These are phyloP conservation scores for Rhopalosiphum nymphaeae DNA, from an alignment of 2,888 invertebrate species.

Conservation along the genomic window DNA sequence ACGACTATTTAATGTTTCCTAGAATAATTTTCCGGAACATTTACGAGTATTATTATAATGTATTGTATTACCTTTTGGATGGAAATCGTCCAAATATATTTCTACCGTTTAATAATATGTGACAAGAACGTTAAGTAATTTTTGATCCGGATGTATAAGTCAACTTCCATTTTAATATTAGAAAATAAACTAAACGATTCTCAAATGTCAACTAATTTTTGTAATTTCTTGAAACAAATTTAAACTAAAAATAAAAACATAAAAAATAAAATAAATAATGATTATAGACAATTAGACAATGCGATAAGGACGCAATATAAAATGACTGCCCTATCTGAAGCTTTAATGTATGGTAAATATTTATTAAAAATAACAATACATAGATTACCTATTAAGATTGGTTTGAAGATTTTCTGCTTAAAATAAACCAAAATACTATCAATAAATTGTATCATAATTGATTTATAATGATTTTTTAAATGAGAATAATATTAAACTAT, in stretches of 20 bases:
- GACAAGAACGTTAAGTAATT: neutral
- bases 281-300: neutral
- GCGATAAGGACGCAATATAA: neutral
- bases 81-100: neutral
- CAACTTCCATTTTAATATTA: neutral
- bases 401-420: neutral
- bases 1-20: neutral
- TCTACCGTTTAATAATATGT: neutral
- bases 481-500: neutral
- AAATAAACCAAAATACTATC: neutral
- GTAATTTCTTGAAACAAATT: neutral
- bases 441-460: neutral
- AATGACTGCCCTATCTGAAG: neutral
- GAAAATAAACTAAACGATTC: constrained; percentile 16
- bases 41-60: constrained; percentile 4
- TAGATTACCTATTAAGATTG: neutral
- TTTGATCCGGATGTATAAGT: constrained; percentile 38
- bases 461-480: neutral
- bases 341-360: neutral
- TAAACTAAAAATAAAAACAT: neutral
- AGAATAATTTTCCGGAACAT: neutral
- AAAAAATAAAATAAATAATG: neutral
- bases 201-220: neutral
- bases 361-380: neutral
- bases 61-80: constrained; percentile 28